Percentiles rank a stretch among this genome's conserved stretches.
These are phyloP conservation scores for Gulo gulo DNA, from an alignment of 2,113 vertebrate genomes.

Conservation along the genomic window DNA sequence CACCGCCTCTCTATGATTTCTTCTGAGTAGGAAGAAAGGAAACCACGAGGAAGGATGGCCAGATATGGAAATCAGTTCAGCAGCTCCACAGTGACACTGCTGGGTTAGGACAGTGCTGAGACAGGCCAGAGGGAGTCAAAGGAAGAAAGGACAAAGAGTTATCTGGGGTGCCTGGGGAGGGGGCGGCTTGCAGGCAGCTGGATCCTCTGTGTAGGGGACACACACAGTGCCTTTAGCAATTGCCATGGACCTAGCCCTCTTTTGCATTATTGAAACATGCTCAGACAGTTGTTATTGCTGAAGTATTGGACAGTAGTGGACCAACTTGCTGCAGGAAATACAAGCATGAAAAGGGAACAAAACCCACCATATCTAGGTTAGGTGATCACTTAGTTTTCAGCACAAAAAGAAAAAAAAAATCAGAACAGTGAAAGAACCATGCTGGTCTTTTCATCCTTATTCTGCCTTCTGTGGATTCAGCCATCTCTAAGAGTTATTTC, in stretches of 20 bases:
- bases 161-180: background rate
- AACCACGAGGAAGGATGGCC: background rate
- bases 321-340: background rate
- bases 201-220: background rate
- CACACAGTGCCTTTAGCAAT: background rate
- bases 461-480: conserved; percentile 45
- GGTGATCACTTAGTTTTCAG: conserved; percentile 10
- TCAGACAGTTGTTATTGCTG: background rate
- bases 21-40: background rate
- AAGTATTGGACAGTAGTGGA: background rate
- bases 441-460: conserved; percentile 52
- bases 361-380: conserved; percentile 49
- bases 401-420: background rate
- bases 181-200: too few relatives aligned
- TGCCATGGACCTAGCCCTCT: background rate
- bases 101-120: background rate
- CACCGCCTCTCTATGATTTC: background rate
- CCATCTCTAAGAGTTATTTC: conserved; percentile 65
- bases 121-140: background rate
- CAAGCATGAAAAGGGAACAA: background rate
- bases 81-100: background rate
- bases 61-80: background rate
- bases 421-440: conserved; percentile 24
- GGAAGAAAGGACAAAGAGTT: background rate
- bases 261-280: background rate